phyloP scores from a whole-genome alignment of 2,888 invertebrate genomes.

The Oscheius onirici region DNA sequence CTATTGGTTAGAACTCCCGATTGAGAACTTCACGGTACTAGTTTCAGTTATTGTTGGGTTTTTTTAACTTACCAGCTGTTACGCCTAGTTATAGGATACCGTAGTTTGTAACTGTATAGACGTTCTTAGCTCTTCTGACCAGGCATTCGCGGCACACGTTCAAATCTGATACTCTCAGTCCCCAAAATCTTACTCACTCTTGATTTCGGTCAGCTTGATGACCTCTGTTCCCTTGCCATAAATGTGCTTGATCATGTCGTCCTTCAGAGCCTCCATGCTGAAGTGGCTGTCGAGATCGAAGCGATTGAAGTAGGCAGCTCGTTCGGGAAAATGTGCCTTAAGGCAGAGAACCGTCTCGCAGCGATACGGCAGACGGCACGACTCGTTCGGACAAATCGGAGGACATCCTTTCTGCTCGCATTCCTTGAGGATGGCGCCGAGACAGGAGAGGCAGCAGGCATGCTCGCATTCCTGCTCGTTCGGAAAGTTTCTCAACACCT shows the following conservation, averaged over 20 bases:
- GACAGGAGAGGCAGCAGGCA: conserved; percentile 54
- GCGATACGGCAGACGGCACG: conserved; percentile 58
- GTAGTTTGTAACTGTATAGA: too few species aligned
- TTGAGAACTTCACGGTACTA: too few species aligned
- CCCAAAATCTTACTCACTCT: neutral
- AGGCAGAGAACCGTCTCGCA: conserved; percentile 56
- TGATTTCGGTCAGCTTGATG: conserved; percentile 8
- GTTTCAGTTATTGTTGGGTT: too few species aligned
- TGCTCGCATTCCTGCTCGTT: conserved; percentile 64
- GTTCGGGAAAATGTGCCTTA: conserved; percentile 55
- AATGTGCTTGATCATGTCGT: conserved; percentile 43
- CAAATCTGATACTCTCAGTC: too few species aligned
- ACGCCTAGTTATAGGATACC: too few species aligned
- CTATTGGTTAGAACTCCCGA: too few species aligned
- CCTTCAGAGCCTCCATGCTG: conserved; percentile 57
- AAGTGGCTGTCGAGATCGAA: conserved; percentile 53
- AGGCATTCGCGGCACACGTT: too few species aligned
- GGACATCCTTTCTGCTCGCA: conserved; percentile 48
- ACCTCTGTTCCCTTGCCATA: conserved; percentile 28
- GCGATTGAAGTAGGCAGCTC: conserved; percentile 53
- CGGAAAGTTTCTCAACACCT: conserved; percentile 60
- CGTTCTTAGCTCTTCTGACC: too few species aligned
- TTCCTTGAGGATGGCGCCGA: conserved; percentile 49
- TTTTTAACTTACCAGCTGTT: too few species aligned
- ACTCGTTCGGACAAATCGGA: conserved; percentile 55